Base-by-base conservation (phyloP, 2,888 invertebrate genomes). In the Blastobasis adustella region DNA sequence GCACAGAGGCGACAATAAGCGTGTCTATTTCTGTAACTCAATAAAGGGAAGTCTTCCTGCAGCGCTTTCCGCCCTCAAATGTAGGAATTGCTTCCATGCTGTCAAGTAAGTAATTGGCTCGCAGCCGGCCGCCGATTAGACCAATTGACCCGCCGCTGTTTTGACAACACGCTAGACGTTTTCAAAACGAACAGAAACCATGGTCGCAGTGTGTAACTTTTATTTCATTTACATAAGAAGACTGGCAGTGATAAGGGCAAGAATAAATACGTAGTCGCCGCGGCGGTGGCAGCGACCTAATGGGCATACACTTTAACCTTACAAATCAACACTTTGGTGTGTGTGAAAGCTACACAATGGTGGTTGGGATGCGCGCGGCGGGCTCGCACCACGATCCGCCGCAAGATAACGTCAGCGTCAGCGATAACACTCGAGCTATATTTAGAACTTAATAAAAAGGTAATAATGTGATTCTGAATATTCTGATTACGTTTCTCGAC, bases 61-160 rank as follows among this genome's bases (percentile, higher is more conserved):
- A 71, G 73, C 81, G 67, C 71, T 83, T 84, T 87, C 86, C 86
- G 86, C 82, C 82, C 79, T 82, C 83, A 85, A 85, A 87, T 85
- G 84, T 82, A 82, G 79, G 86, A 87, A 87, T 85, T 84, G 81
- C 83, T 86, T 84, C 84, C 85, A 87, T 76, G 79, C 82, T 82
- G 82, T 77, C 81, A 85, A 87, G 73, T 87, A 82, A 82, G 79
- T 87, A 87, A 88, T 87, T 87, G 87, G 71, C 78, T 77, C 81
- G 69, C 84, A 82, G 86, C 78, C 81, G 83, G 82, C 74, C 73
- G 67, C 77, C 81, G 77, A 87, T 87, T 87, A 87, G 71, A 73
- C 76, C 82, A 88, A 88, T 88, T 85, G 86, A 73, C 79, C 66
- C 81, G 75, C 81, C 74, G 80, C 80, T 86, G 85, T 87, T 87